Percentiles rank a stretch among this genome's conserved stretches.
Conservation (phyloP, 1,140 invertebrate species). For the Drosophila parvula region DNA sequence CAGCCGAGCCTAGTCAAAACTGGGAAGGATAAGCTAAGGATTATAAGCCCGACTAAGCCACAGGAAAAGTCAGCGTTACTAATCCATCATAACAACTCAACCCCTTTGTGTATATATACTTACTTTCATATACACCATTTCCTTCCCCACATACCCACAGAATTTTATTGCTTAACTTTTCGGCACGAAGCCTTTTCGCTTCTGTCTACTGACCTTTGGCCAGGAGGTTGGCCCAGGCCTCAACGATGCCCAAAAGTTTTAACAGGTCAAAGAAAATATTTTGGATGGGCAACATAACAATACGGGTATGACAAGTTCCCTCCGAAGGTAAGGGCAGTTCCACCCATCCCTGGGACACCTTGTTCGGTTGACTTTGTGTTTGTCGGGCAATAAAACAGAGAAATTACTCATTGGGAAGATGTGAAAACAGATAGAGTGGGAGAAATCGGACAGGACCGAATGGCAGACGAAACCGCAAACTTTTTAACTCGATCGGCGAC, state of each 20-base stretch:
- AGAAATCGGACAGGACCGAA: slow-evolving; percentile 14
- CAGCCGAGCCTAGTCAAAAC: not conserved
- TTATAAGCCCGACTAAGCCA: not conserved
- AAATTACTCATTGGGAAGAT: slow-evolving; percentile 41
- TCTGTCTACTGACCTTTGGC: slow-evolving; percentile 60
- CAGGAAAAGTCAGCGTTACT: not conserved
- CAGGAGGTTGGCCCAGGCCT: slow-evolving; percentile 21
- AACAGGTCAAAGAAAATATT: slow-evolving; percentile 78
- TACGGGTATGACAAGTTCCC: slow-evolving; percentile 58
- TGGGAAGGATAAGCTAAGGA: too few species aligned
- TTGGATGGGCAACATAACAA: slow-evolving; percentile 49
- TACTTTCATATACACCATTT: not conserved
- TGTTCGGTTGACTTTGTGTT: slow-evolving; percentile 27
- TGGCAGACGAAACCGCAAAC: slow-evolving; percentile 44
- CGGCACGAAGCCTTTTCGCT: slow-evolving; percentile 58
- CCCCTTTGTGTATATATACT: not conserved
- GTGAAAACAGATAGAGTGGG: slow-evolving; percentile 1
- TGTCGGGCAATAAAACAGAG: slow-evolving; percentile 42
- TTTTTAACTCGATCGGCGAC: slow-evolving; percentile 48
- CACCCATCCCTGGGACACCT: slow-evolving; percentile 29
- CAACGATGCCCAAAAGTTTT: slow-evolving; percentile 67
- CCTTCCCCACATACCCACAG: not conserved
- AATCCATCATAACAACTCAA: not conserved
- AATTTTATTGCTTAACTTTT: slow-evolving; percentile 74
- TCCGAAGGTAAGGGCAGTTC: slow-evolving; percentile 23